Evolutionary conservation across 2,888 invertebrate species (phyloP).

Genomic region (Plagodis dolabraria): DNA sequence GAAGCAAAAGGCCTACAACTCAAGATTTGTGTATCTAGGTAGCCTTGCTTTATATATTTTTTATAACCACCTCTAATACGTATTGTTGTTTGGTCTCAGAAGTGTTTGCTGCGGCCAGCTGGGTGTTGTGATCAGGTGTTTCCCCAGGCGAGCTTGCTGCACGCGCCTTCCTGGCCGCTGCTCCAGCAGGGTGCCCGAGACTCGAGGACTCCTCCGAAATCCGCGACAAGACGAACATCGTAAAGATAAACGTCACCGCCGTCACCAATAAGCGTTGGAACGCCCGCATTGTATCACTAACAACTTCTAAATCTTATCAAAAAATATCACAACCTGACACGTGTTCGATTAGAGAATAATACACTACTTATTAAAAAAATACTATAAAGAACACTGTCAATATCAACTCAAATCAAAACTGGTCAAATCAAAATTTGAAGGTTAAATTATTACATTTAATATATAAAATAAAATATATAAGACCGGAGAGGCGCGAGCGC

Average conservation of each 20-base stretch:
- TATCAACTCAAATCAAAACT: neutral
- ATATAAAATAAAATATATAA: neutral
- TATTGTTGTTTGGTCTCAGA: conserved; percentile 31
- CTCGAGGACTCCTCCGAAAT: conserved; percentile 42
- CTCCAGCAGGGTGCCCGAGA: conserved; percentile 35
- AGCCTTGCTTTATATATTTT: too few species aligned
- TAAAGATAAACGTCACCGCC: conserved; percentile 44
- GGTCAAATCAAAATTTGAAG: neutral
- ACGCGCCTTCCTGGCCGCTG: conserved; percentile 34
- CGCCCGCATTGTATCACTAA: conserved; percentile 52
- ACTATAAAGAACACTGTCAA: neutral
- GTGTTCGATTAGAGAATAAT: neutral
- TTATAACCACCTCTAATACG: conserved; percentile 38
- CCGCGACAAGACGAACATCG: conserved; percentile 49
- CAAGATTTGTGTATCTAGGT: too few species aligned
- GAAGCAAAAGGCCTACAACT: too few species aligned
- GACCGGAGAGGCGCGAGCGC: conserved; percentile 17
- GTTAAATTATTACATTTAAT: neutral
- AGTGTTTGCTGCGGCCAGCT: conserved; percentile 14
- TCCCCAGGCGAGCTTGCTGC: conserved; percentile 3
- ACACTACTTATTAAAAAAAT: neutral
- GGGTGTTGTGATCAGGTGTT: conserved; percentile 3
- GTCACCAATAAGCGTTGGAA: conserved; percentile 48
- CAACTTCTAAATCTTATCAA: conserved; percentile 13
- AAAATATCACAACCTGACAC: conserved; percentile 3